A percentile compares a stretch with the other conserved stretches of the same genome.
Conservation (phyloP, 1,140 invertebrate genomes). For the Drosophila lini region DNA sequence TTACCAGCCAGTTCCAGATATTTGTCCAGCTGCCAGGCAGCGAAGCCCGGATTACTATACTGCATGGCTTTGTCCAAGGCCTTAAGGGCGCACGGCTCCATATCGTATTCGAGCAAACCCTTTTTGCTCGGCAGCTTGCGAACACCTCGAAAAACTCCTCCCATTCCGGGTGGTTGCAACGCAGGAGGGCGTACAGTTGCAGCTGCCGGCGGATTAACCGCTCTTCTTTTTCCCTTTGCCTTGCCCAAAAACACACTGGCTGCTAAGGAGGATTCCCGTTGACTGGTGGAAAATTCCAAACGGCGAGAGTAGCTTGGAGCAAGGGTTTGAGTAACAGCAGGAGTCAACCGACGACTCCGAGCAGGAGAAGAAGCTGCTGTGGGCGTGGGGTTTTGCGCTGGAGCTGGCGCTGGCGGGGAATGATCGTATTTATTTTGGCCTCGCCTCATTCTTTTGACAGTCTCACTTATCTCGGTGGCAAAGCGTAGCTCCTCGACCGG, state of each 20-base stretch:
- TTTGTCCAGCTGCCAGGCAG: constrained; percentile 74
- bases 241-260: constrained; percentile 41
- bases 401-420: constrained; percentile 49
- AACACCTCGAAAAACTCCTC: constrained; percentile 42
- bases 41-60: constrained; percentile 55
- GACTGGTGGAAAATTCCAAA: constrained; percentile 30
- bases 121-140: constrained; percentile 76
- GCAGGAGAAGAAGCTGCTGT: constrained; percentile 7
- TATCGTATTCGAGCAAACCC: constrained; percentile 74
- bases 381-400: constrained; percentile 11
- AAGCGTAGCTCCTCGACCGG: constrained; percentile 77
- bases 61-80: constrained; percentile 55
- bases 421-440: constrained; percentile 81
- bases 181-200: constrained; percentile 8
- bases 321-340: constrained; percentile 5
- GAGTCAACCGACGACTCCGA: constrained; percentile 46
- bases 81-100: constrained; percentile 67
- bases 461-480: constrained; percentile 80
- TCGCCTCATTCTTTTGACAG: constrained; percentile 75
- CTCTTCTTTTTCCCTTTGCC: constrained; percentile 46
- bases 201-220: constrained; percentile 1
- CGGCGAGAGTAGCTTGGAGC: constrained; percentile 54
- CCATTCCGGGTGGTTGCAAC: constrained; percentile 24
- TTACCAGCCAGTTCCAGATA: constrained; percentile 60
- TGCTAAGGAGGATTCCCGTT: constrained; percentile 6